Base-by-base conservation (phyloP, 2,797 vertebrate genomes). In the Oophaga sylvatica region DNA sequence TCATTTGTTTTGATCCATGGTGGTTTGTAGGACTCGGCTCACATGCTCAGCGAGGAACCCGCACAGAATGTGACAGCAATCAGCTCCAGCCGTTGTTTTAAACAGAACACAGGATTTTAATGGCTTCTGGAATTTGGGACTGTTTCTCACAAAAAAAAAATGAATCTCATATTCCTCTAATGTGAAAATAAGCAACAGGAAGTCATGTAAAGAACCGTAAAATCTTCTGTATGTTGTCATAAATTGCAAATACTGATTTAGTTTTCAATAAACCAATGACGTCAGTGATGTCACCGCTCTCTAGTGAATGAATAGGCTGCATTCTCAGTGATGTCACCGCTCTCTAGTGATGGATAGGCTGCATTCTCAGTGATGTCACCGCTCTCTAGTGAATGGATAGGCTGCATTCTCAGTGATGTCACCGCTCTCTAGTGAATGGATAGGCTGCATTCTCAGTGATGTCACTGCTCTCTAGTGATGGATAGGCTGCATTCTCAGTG, bases 1-100 rank as follows among this genome's bases (percentile, higher is more conserved):
- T 81, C 68, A 85, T 81, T 75, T 85, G 78, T 73, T 70, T 60
- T 84, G 53, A 68, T 88, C 57, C 63, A 56, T 63, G 71, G 82
- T 84, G 56, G 75, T 80, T 88, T 84, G 70, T 63, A 88, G 87
- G 70, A 5, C 81, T 68, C 76, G 56, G 19, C 35, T 65, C 81
- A 76, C 26, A 26, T 60, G 45, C 81, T 87, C 68, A 62, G 45
- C 63, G 29, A 81, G 70, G 71, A 82, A 76, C 22, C 71, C 77
- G 68, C 53, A 45, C 56, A 88, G 35, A 73, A 80, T 68, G 26
- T 80, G 71, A 29, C 73, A 63, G 22, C 35, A 63, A 73, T 80
- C 56, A n/a, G 19, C 26, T 11, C 65, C 41, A 19, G 26, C 48
- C 81, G 13, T 7, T 62, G 53, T 6, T 62, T 62, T 62, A 80